Base-by-base conservation (phyloP, 2,113 vertebrate species). In the Notothenia coriiceps region DNA sequence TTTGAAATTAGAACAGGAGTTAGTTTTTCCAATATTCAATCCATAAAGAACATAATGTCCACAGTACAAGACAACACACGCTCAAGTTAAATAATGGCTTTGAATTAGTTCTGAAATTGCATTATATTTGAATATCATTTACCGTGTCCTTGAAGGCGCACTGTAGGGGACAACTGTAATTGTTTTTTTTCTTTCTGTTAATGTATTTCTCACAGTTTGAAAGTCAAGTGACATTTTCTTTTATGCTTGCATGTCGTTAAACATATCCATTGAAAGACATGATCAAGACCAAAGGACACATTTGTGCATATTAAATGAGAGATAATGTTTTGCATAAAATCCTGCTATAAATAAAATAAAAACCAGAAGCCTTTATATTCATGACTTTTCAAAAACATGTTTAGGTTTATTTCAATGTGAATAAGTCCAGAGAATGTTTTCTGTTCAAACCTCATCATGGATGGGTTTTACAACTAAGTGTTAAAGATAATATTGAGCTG, bases 141-240 rank as follows among this genome's bases (percentile, higher is more conserved):
- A 65, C 22, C 10, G 1, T 6, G 60, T 82, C 81, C 78, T 84
- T 80, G 44, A 8, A 43, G 57, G 17, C 52, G 33, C 50, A 72
- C 13, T 35, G 4, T 1, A n/a, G 17, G 18, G 54, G 9, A 62
- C 47, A 18, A 50, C 17, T 12, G n/a, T 56, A 18, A 70, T 70
- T 70, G 54, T 55, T 22, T 54, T 29, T 25, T 13, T 14, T 75
- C 29, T 76, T 71, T 66, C 44, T 40, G 2, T 40, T 8, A 11
- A n/a, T 47, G 63, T 79, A 55, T 71, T 82, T 73, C 51, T 78
- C 33, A 51, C 52, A 25, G 40, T 63, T n/a, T 84, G 75, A 85
- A 87, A 84, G 83, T 86, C 85, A 86, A 77, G 69, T 15, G 68
- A 81, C 77, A 59, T 35, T 49, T 66, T 65, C 6, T 55, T 59